Conservation (phyloP, 2,888 invertebrate species). For the Trichacis sp. region DNA sequence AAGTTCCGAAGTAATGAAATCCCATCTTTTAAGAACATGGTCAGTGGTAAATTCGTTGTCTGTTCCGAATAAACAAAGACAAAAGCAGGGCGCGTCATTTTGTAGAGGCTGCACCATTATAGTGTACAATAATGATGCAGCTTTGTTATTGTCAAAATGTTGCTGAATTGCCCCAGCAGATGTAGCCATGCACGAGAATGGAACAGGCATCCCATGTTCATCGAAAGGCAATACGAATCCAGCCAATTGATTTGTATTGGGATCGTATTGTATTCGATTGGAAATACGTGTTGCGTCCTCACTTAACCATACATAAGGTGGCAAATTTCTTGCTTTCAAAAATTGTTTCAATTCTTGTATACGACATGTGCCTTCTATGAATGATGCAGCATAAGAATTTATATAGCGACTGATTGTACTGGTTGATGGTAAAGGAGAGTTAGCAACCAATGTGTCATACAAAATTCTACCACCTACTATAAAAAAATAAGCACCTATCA, state of each 20-base stretch:
- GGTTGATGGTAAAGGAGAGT: constrained; percentile 36
- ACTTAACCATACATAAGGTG: constrained; percentile 40
- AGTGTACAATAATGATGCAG: constrained; percentile 31
- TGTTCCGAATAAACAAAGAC: constrained; percentile 44
- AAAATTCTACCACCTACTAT: constrained; percentile 34
- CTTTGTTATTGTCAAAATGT: constrained; percentile 24
- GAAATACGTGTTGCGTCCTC: too few relatives aligned
- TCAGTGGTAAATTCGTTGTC: constrained; percentile 47
- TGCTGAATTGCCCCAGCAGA: constrained; percentile 36
- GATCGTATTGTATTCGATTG: too few relatives aligned
- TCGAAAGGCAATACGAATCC: constrained; percentile 48
- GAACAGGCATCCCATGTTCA: too few relatives aligned
- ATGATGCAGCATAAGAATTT: too few relatives aligned
- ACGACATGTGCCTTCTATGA: constrained; percentile 38
- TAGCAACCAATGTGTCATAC: constrained; percentile 41
- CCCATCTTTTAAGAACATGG: constrained; percentile 45
- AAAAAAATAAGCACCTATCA: constrained; percentile 26
- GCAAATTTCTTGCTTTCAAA: constrained; percentile 26
- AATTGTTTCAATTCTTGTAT: too few relatives aligned
- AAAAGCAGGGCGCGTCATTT: constrained; percentile 43
- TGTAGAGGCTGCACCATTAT: constrained; percentile 40
- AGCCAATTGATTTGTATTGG: constrained; percentile 42
- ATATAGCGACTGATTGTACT: constrained; percentile 33
- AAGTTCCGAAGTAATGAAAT: constrained; percentile 34
- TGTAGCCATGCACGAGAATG: constrained; percentile 31